Evolutionary conservation across 2,888 invertebrate species (phyloP).

Genomic region (Globia sparganii): DNA sequence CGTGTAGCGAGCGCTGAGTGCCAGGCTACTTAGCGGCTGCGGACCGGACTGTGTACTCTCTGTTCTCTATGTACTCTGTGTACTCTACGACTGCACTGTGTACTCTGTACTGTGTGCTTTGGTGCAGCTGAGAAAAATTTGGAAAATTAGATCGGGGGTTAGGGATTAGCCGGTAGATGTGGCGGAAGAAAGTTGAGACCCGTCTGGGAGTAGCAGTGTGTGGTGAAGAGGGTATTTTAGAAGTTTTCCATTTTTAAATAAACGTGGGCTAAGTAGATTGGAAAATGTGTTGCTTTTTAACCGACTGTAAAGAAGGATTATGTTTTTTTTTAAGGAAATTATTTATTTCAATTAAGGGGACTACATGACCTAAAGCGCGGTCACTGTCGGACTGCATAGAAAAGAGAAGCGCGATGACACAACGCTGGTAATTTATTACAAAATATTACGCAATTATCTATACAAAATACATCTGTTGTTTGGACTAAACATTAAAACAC

Average conservation of each 20-base stretch:
- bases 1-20: conserved; percentile 78
- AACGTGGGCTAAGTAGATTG: not conserved
- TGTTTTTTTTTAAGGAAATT: too few relatives aligned
- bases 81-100: conserved; percentile 43
- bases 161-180: conserved; percentile 42
- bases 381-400: too few relatives aligned
- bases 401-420: too few relatives aligned
- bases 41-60: conserved; percentile 54
- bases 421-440: too few relatives aligned
- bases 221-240: not conserved
- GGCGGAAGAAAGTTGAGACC: conserved; percentile 26
- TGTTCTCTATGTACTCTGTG: conserved; percentile 37
- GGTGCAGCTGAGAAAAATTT: conserved; percentile 52
- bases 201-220: not conserved
- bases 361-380: too few relatives aligned
- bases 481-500: too few relatives aligned
- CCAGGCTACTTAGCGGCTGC: conserved; percentile 81
- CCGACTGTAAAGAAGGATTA: not conserved
- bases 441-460: too few relatives aligned
- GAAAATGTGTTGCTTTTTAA: not conserved
- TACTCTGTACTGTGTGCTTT: conserved; percentile 50
- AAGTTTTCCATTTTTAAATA: conserved; percentile 7
- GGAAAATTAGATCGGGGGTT: conserved; percentile 53
- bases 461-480: too few relatives aligned
- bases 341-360: not conserved